Conservation (phyloP, 2,888 invertebrate genomes). For the Cepaea hortensis region DNA sequence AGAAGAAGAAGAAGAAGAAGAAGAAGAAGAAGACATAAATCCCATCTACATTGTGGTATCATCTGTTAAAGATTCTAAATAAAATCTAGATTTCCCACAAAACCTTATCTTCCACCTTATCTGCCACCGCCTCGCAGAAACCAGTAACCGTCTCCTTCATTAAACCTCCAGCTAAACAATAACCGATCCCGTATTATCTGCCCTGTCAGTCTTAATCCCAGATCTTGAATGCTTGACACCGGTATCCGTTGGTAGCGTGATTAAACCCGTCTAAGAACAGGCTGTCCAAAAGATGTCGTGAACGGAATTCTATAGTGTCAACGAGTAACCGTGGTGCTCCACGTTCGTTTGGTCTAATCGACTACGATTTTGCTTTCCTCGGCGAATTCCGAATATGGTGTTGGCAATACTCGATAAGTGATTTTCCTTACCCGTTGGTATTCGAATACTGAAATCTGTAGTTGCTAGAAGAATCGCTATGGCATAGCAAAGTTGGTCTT, state of each 20-base stretch:
- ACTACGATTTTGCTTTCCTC: too few species aligned
- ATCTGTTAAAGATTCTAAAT: background rate
- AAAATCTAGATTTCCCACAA: too few species aligned
- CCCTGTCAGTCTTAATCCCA: slow-evolving; percentile 9
- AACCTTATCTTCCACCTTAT: too few species aligned
- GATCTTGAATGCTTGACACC: slow-evolving; percentile 8
- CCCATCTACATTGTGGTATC: background rate
- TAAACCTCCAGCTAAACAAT: background rate
- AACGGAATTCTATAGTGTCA: background rate
- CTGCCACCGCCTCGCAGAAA: too few species aligned
- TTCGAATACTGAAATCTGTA: too few species aligned
- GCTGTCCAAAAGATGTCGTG: slow-evolving; percentile 5
- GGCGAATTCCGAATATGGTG: too few species aligned
- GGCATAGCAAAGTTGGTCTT: too few species aligned
- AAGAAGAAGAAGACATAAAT: background rate
- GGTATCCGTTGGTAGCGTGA: slow-evolving; percentile 16
- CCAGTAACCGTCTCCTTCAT: too few species aligned
- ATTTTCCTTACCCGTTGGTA: too few species aligned
- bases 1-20: background rate
- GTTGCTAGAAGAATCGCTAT: too few species aligned
- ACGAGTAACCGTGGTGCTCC: background rate
- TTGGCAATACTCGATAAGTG: too few species aligned
- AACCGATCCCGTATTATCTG: background rate
- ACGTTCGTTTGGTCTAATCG: background rate
- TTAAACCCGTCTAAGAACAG: slow-evolving; percentile 3